Evolutionary conservation across 2,797 vertebrate genomes (phyloP).

Genomic region (Macropus fuliginosus): DNA sequence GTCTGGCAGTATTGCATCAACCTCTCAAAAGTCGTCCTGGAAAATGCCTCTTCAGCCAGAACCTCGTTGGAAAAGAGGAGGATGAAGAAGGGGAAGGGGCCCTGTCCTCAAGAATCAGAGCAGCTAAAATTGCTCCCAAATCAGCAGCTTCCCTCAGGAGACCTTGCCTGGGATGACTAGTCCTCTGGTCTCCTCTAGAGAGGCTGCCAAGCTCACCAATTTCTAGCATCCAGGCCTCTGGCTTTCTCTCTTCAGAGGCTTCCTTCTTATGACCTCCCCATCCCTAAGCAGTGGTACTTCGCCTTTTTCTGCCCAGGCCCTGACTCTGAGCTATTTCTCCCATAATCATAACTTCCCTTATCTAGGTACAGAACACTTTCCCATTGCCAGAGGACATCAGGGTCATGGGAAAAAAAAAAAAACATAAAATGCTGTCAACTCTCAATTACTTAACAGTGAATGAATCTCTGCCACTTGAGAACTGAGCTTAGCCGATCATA

Average conservation of each 20-base stretch:
- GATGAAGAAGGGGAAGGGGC: not conserved
- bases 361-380: not conserved
- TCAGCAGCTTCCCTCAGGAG: not conserved
- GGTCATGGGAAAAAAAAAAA: not conserved
- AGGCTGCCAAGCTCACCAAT: not conserved
- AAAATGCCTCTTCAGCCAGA: not conserved
- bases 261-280: not conserved
- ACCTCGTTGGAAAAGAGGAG: not conserved
- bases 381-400: not conserved
- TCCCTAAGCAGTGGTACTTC: not conserved
- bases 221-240: not conserved
- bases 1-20: not conserved
- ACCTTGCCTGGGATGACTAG: not conserved
- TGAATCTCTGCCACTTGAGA: not conserved
- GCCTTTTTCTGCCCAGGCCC: not conserved
- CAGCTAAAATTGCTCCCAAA: not conserved
- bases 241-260: not conserved
- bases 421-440: not conserved
- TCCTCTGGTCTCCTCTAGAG: not conserved
- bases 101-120: not conserved
- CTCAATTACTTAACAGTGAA: not conserved
- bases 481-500: not conserved
- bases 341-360: not conserved
- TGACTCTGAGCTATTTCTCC: not conserved
- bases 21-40: not conserved